Evolutionary conservation across 1,140 invertebrate genomes (phyloP), one percentile per base, ranked within the genome.

Genomic region (Brachionus paranguensis): DNA sequence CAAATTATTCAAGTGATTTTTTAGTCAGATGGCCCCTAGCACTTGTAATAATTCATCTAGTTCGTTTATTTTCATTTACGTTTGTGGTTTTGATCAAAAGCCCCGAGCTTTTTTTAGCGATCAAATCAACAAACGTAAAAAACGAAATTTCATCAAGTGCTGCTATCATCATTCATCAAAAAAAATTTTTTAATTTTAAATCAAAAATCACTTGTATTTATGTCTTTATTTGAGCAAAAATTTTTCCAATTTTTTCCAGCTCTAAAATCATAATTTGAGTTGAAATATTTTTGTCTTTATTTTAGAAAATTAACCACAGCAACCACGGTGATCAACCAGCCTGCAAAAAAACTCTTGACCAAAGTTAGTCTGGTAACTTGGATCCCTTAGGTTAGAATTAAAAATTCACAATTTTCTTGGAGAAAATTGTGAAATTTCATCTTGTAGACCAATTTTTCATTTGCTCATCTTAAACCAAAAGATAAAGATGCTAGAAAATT

Each of bases 21-120:
- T 68, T 20, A 76, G 72, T 76, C 72, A 76, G 72, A 76, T 76
- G 72, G 72, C 72, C 72, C 72, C 72, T 76, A 76, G 72, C 72
- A 76, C 72, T 76, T 50, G 5, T 24, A 50, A 11, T 37, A 27
- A 50, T 50, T 50, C 43, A 47, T 29, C 10, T 72, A 43, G 68
- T 43, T 43, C 68, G 20, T 1, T 74, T 70, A 37, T 7, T 11
- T 70, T 70, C 7, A 74, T 43, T 24, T 45, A 11, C 70, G 33
- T 45, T 74, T n/a, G n/a, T 5, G 20, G 6, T 45, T 70, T 74
- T 20, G 41, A 74, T 43, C 70, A 24, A 74, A 29, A 74, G 70
- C 70, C 70, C 20, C 5, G 14, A 74, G 70, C 70, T 41, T 43
- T 41, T 24, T 6, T 20, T 41, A 17, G 8, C 70, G 17, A 45